phyloP scores from a whole-genome alignment of 2,888 invertebrate species.

The Criorhina ranunculi region DNA sequence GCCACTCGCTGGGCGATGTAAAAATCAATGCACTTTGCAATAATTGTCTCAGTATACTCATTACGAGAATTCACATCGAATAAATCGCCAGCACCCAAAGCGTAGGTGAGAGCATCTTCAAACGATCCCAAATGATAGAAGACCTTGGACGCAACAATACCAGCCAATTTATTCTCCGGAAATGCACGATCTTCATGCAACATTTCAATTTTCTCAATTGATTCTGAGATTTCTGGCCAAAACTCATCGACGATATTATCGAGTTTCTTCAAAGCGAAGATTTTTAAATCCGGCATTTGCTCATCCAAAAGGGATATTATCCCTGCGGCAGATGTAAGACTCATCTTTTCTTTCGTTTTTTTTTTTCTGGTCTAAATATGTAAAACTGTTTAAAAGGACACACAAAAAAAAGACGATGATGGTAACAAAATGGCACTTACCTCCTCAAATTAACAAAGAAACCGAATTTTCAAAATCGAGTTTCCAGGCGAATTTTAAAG shows the following conservation, averaged over 20 bases:
- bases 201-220: constrained; percentile 98
- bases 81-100: constrained; percentile 96
- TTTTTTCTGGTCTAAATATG: constrained; percentile 26
- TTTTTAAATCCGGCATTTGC: constrained; percentile 95
- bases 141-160: constrained; percentile 98
- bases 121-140: constrained; percentile 99
- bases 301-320: constrained; percentile 98
- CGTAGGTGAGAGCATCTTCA: constrained; percentile 98
- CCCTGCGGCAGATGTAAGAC: constrained; percentile 90
- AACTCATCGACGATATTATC: constrained; percentile 98
- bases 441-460: constrained; percentile 54
- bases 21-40: constrained; percentile 98
- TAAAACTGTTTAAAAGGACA: constrained; percentile 16
- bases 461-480: constrained; percentile 28
- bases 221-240: constrained; percentile 99
- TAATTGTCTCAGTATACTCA: constrained; percentile 98
- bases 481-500: constrained; percentile 14
- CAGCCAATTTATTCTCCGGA: constrained; percentile 95
- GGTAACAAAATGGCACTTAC: constrained; percentile 71
- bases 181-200: constrained; percentile 96
- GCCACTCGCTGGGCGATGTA: constrained; percentile 95
- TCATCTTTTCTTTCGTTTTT: constrained; percentile 82
- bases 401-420: not conserved
- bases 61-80: constrained; percentile 97
- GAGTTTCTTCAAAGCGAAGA: constrained; percentile 96